A percentile compares a stretch with the other conserved stretches of the same genome.
These are phyloP conservation scores for Pseudomyrmex sp. DNA, from an alignment of 1,140 invertebrate species.

Conservation along the genomic window DNA sequence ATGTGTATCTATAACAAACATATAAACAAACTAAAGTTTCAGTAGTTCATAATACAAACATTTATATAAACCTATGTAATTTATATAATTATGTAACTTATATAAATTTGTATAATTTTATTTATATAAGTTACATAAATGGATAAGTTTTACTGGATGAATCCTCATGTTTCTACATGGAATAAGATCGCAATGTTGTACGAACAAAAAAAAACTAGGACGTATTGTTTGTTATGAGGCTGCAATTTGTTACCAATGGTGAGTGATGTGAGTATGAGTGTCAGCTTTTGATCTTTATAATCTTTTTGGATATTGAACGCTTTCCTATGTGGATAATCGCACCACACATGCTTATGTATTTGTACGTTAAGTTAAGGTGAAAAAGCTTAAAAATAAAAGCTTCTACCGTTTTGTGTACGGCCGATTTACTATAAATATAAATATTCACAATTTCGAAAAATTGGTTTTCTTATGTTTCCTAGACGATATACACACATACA, in stretches of 20 bases:
- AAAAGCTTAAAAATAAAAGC: slow-evolving; percentile 66
- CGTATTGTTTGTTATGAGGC: slow-evolving; percentile 72
- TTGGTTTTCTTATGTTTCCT: too few species aligned
- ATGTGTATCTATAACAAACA: slow-evolving; percentile 64
- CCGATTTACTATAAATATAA: slow-evolving; percentile 74
- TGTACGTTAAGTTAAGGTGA: slow-evolving; percentile 66
- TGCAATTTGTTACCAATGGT: slow-evolving; percentile 73
- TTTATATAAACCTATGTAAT: slow-evolving; percentile 12
- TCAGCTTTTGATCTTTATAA: slow-evolving; percentile 64
- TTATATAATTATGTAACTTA: too few species aligned
- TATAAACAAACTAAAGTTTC: slow-evolving; percentile 51
- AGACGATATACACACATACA: too few species aligned
- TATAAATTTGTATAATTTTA: too few species aligned
- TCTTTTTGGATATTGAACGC: slow-evolving; percentile 65
- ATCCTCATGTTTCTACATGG: slow-evolving; percentile 49
- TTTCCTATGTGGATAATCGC: slow-evolving; percentile 65
- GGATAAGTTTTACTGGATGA: slow-evolving; percentile 32
- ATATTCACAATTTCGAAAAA: slow-evolving; percentile 66
- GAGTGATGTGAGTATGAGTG: slow-evolving; percentile 66
- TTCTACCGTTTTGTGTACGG: slow-evolving; percentile 73
- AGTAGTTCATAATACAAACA: slow-evolving; percentile 39
- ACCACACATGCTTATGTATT: slow-evolving; percentile 68
- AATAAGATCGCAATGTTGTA: slow-evolving; percentile 54
- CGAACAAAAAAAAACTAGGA: slow-evolving; percentile 65
- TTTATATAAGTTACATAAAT: too few species aligned